Conservation (phyloP, 2,888 invertebrate species). For the Scaptomyza polygonia region DNA sequence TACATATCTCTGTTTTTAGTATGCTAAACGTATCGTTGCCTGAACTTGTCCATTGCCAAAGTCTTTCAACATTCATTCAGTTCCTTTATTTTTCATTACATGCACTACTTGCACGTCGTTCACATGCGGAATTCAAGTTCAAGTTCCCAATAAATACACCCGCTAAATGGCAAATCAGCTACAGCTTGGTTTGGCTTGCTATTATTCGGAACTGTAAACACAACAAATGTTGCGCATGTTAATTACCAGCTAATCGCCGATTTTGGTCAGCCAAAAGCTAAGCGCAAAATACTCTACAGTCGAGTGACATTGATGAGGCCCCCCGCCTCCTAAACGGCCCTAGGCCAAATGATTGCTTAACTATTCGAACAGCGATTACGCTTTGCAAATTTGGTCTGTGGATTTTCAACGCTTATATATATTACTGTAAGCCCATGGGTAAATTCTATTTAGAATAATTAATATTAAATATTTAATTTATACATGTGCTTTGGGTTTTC, state of each 20-base stretch:
- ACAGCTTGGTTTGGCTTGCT: conserved; percentile 23
- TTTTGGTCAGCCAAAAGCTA: conserved; percentile 42
- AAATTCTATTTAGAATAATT: conserved; percentile 7
- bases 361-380: conserved; percentile 35
- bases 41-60: conserved; percentile 62
- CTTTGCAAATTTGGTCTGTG: conserved; percentile 45
- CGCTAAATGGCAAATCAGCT: conserved; percentile 50
- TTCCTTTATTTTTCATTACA: conserved; percentile 37
- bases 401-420: conserved; percentile 28
- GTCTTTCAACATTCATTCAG: conserved; percentile 38
- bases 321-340: background rate
- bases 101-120: conserved; percentile 13
- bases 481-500: conserved; percentile 15
- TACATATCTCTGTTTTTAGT: conserved; percentile 19
- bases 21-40: conserved; percentile 64
- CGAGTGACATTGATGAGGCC: conserved; percentile 49
- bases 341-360: conserved; percentile 22
- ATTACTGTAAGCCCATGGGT: background rate
- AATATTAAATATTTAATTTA: conserved; percentile 2
- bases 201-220: conserved; percentile 40
- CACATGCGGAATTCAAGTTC: conserved; percentile 70
- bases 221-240: conserved; percentile 55
- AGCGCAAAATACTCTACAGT: conserved; percentile 29
- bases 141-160: conserved; percentile 47
- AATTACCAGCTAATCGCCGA: conserved; percentile 55